These are phyloP conservation scores for Lampropteryx suffumata DNA, from an alignment of 2,888 invertebrate species.

Conservation along the genomic window DNA sequence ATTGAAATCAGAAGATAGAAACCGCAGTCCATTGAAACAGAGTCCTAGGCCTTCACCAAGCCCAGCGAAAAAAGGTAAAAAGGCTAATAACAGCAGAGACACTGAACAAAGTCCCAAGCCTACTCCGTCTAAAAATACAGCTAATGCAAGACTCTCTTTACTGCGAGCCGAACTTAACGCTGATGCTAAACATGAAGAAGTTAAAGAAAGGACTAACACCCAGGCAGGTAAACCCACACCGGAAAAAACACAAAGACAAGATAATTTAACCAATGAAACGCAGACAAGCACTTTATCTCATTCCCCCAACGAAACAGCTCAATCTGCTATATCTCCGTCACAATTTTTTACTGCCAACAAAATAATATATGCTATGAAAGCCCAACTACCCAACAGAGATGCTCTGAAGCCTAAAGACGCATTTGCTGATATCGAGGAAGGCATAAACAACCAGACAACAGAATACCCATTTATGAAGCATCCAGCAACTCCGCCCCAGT, in stretches of 20 bases:
- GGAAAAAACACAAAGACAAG: conserved; percentile 39
- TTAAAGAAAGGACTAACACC: conserved; percentile 44
- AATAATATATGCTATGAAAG: conserved; percentile 75
- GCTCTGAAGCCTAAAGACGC: conserved; percentile 64
- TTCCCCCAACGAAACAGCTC: conserved; percentile 65
- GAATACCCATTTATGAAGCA: conserved; percentile 73
- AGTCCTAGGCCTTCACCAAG: conserved; percentile 12
- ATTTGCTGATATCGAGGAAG: conserved; percentile 74
- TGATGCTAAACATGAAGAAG: conserved; percentile 45
- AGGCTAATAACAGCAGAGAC: conserved; percentile 1
- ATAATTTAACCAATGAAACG: conserved; percentile 26
- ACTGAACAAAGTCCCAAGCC: conserved; percentile 27
- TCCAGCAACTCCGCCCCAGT: conserved; percentile 74
- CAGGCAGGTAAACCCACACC: conserved; percentile 24
- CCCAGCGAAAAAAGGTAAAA: conserved; percentile 8
- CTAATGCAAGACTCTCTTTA: conserved; percentile 56
- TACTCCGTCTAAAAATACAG: conserved; percentile 54
- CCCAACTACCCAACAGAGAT: conserved; percentile 70
- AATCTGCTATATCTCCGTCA: conserved; percentile 66
- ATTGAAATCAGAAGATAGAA: neutral
- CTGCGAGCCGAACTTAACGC: conserved; percentile 51
- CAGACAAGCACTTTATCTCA: conserved; percentile 34
- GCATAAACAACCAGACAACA: conserved; percentile 67
- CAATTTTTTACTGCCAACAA: conserved; percentile 76
- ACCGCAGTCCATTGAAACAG: neutral